phyloP scores from a whole-genome alignment of 92 coral and sea anemone species.

The Bergia sp. region DNA sequence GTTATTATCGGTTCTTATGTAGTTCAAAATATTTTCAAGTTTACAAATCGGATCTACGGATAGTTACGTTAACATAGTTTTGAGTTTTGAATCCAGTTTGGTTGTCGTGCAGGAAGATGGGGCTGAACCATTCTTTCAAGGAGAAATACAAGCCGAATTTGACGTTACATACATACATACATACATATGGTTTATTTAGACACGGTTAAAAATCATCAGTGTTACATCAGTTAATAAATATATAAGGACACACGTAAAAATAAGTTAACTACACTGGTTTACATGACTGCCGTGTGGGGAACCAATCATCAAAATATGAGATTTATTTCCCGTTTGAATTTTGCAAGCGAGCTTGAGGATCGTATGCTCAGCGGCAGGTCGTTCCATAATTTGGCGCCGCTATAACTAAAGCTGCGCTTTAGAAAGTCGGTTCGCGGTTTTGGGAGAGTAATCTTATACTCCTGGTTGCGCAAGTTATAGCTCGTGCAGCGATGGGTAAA shows the following conservation, averaged over 20 bases:
- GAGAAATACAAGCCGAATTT: too few relatives aligned
- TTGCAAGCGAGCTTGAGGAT: neutral
- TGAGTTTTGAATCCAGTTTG: too few relatives aligned
- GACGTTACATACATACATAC: neutral
- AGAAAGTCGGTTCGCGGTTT: conserved; percentile 2
- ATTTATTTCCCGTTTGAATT: neutral
- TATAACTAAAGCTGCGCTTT: neutral
- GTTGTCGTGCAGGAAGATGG: too few relatives aligned
- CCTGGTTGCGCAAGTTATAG: neutral
- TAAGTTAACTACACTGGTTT: neutral
- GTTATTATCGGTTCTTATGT: too few relatives aligned
- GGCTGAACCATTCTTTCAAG: too few relatives aligned
- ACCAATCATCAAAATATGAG: neutral
- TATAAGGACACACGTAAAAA: neutral
- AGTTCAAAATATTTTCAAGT: too few relatives aligned
- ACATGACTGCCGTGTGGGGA: neutral
- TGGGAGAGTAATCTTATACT: neutral
- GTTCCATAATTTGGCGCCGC: neutral
- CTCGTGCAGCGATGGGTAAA: too few relatives aligned
- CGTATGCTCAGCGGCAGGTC: conserved; percentile 4
- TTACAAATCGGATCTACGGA: too few relatives aligned
- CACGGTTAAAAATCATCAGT: neutral
- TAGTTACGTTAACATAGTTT: too few relatives aligned
- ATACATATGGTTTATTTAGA: neutral
- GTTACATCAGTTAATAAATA: conserved; percentile 1